Conservation (phyloP, 2,888 invertebrate species). For the Dioctria rufipes region DNA sequence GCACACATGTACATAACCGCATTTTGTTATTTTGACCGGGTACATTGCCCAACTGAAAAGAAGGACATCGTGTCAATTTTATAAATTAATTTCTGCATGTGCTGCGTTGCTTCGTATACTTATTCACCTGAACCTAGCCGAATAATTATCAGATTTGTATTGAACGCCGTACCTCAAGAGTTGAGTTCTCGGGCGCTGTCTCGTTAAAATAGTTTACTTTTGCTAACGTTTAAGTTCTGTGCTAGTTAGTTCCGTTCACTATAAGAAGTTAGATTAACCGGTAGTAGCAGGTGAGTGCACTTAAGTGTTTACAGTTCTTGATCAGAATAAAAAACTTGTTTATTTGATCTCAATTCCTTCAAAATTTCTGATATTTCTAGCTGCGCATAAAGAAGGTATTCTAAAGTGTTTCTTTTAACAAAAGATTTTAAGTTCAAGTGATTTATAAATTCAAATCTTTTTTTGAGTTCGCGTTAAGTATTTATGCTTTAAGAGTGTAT, state of each 20-base stretch:
- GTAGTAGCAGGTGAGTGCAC: not conserved
- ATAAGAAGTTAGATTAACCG: not conserved
- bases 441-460: too few relatives aligned
- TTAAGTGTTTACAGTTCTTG: too few relatives aligned
- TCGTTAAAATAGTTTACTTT: slow-evolving; percentile 4
- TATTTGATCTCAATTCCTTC: too few relatives aligned
- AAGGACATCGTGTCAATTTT: slow-evolving; percentile 54
- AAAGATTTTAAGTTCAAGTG: too few relatives aligned
- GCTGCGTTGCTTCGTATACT: not conserved
- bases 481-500: too few relatives aligned
- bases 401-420: too few relatives aligned
- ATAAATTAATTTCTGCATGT: slow-evolving; percentile 38
- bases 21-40: not conserved
- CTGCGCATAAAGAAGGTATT: too few relatives aligned
- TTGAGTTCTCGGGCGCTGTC: not conserved
- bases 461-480: too few relatives aligned
- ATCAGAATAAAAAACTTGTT: too few relatives aligned
- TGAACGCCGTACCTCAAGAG: not conserved
- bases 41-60: slow-evolving; percentile 22
- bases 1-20: not conserved
- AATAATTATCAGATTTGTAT: not conserved
- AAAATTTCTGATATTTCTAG: too few relatives aligned
- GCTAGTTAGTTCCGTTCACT: not conserved
- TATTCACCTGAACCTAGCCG: too few relatives aligned
- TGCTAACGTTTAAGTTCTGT: slow-evolving; percentile 7